Conservation (phyloP, 2,113 vertebrate species). For the Bambusicola thoracicus region DNA sequence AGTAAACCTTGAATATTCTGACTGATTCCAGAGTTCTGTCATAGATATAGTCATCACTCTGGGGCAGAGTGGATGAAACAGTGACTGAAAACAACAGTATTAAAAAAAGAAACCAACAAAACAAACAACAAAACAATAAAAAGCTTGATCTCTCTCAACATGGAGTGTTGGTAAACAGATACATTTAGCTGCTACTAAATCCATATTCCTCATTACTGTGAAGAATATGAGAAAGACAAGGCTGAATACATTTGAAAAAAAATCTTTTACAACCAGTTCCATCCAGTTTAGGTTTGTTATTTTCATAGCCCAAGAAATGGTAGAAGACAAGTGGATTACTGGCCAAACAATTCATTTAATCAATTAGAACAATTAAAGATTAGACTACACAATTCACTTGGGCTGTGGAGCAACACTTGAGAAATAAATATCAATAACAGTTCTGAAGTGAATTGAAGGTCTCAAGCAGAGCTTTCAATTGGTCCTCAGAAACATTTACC, state of each 20-base stretch:
- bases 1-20: neutral
- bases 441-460: neutral
- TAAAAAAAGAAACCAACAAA: neutral
- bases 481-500: neutral
- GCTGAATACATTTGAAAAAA: neutral
- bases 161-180: neutral
- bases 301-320: neutral
- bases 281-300: neutral
- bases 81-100: neutral
- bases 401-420: neutral
- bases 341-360: neutral
- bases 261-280: neutral
- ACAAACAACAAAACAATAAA: neutral
- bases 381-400: neutral
- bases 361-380: slow-evolving; percentile 1
- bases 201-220: neutral
- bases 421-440: neutral
- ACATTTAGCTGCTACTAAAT: neutral
- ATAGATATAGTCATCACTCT: neutral
- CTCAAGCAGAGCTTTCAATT: neutral
- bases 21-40: neutral
- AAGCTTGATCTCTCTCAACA: neutral
- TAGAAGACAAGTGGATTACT: neutral
- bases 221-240: neutral
- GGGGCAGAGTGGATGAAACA: neutral